phyloP scores from a whole-genome alignment of 1,140 invertebrate species.

The Paramacrobiotus metropolitanus region DNA sequence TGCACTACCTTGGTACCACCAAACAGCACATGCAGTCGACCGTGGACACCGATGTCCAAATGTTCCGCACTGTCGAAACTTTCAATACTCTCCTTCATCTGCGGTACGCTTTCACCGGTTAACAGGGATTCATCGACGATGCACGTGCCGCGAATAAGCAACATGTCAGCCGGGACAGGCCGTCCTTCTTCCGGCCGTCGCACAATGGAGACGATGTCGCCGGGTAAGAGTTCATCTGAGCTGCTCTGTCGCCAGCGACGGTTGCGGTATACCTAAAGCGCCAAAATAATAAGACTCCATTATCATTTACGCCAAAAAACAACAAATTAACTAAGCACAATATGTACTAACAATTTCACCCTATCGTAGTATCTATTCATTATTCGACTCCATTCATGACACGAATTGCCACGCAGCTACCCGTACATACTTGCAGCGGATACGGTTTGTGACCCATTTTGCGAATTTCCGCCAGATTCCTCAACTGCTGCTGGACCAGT shows the following conservation, averaged over 20 bases:
- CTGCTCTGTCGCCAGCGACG: constrained; percentile 67
- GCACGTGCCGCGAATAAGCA: constrained; percentile 73
- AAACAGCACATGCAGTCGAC: constrained; percentile 77
- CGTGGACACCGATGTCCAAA: constrained; percentile 63
- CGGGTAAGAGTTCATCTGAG: constrained; percentile 69
- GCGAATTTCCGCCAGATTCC: constrained; percentile 97
- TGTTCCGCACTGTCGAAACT: constrained; percentile 35
- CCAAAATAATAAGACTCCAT: no score
- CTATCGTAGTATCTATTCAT: no score
- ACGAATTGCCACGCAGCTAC: no score
- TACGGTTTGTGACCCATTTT: constrained; percentile 98
- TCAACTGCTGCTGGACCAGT: constrained; percentile 83
- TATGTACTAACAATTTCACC: no score
- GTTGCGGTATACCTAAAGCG: constrained; percentile 58
- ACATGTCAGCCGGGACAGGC: constrained; percentile 84
- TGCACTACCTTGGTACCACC: constrained; percentile 94
- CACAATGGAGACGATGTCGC: constrained; percentile 81
- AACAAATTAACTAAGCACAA: no score
- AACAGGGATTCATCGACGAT: constrained; percentile 96
- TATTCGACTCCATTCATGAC: no score
- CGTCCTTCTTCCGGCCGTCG: constrained; percentile 56
- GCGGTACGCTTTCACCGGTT: constrained; percentile 70
- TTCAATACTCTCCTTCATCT: constrained; percentile 75
- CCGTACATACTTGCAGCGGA: constrained; percentile 48
- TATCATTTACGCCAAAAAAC: no score